Percentiles rank a stretch among this genome's conserved stretches.
These are phyloP conservation scores for Illadopsis cleaveri DNA, from an alignment of 2,113 vertebrate species.

Conservation along the genomic window DNA sequence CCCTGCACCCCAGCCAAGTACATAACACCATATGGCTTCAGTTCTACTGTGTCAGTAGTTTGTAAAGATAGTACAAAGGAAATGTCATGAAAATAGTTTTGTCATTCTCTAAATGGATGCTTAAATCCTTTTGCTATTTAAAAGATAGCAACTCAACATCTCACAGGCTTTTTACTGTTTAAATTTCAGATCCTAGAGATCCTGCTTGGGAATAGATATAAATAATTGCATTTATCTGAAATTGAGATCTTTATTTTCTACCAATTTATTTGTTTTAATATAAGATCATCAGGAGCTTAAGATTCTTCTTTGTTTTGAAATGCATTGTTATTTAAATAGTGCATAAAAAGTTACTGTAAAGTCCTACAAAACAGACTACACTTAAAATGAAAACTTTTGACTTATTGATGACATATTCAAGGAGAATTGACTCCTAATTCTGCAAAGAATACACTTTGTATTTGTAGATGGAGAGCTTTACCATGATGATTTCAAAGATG, in stretches of 20 bases:
- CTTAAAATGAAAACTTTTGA: neutral
- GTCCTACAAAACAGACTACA: neutral
- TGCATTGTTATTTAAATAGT: neutral
- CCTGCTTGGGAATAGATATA: neutral
- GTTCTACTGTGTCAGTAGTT: neutral
- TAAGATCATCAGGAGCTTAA: neutral
- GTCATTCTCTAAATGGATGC: neutral
- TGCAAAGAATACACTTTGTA: neutral
- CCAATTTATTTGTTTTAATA: neutral
- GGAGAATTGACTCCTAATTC: neutral
- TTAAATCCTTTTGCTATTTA: neutral
- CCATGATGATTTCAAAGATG: neutral
- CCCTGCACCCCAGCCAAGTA: neutral
- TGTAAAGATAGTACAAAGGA: neutral
- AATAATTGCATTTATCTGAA: neutral
- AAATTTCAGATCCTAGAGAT: neutral
- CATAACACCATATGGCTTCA: neutral
- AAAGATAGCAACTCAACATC: neutral
- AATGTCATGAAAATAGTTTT: neutral
- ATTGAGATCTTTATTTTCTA: neutral
- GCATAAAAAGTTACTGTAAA: neutral
- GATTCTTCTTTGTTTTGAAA: neutral
- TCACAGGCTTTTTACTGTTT: neutral
- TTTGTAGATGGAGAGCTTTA: neutral
- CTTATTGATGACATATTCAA: neutral